Base-by-base conservation (phyloP, 2,797 vertebrate species). In the Vireo griseus region DNA sequence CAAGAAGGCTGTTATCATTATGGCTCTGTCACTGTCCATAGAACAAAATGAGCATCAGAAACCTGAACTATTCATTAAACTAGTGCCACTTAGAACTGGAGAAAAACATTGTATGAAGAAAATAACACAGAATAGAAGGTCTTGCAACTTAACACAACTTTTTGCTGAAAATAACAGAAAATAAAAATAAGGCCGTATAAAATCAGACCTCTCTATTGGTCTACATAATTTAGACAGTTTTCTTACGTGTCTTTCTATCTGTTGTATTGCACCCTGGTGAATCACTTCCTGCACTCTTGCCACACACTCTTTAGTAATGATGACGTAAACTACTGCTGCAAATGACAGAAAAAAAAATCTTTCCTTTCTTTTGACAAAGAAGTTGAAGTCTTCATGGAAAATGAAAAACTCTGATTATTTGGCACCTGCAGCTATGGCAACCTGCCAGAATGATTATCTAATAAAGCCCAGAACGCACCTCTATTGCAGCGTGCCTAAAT, bases 341-440 rank as follows among this genome's bases (percentile, higher is more conserved):
- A 88, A 72, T 63, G 77, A 88, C 62, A 92, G 57, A 86, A 88
- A 73, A 84, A 35, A 88, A 80, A 61, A 16, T 19, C 33, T 62
- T 85, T 79, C 29, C 65, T 83, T 57, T 82, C 65, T 75, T 90
- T 74, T 7, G 2, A 91, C n/a, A 76, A 48, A 78, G 40, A 87
- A 72, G 33, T 58, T 84, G 65, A 91, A 90, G 48, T 42, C 45
- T 55, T 72, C 39, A 31, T 18, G 31, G 87, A 78, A 91, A 93
- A 90, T 0, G 3, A 92, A 94, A 74, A 91, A 24, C 39, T 79
- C 65, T 55, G 75, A 81, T 59, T 86, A 62, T 55, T 54, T 2
- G 1, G 62, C 48, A 91, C 71, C 80, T 74, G 90, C 88, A 96
- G 59, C 94, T 92, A 96, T 85, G 66, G 81, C 78, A 95, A 86